Base-by-base conservation (phyloP, 2,113 vertebrate species). In the Rhinoptilus africanus region DNA sequence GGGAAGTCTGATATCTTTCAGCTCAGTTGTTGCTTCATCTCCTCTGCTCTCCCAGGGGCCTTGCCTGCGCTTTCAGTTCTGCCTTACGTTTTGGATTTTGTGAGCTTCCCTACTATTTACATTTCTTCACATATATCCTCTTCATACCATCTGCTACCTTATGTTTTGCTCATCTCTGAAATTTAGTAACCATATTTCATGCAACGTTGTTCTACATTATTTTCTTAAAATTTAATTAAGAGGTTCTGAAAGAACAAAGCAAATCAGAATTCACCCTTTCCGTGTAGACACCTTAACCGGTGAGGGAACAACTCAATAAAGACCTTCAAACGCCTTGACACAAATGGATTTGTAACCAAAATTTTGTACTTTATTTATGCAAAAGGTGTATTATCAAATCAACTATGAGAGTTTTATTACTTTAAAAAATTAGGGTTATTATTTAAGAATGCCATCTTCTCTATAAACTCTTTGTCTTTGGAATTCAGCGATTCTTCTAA, bases 61-160 rank as follows among this genome's bases (percentile, higher is more conserved):
- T 56, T 54, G 45, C 86, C 50, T 6, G 2, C 0, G 2, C 88
- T 96, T 87, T 91, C 88, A 85, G 96, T 94, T 93, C 96, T 93
- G 92, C 79, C 90, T 91, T 54, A 59, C 5, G 0, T 47, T 87
- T 81, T 72, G 88, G 83, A 88, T 92, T 92, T 80, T 54, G 60
- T 88, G 88, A 86, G 72, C 68, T 75, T 92, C 86, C 79, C 88
- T 67, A 43, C 83, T 94, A 92, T 89, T 93, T 93, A 92, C 93
- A 75, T 96, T 84, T 91, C 91, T 92, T 92, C 93, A 74, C 63
- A 30, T 92, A 23, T 18, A 95, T 84, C 76, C 80, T 93, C 85
- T 88, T 79, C 73, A 5, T 59, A n/a, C 93, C 96, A 94, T 97
- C 95, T 96, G 92, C 92, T 86, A 78, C 91, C 88, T 96, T 60